These are phyloP conservation scores for Calyptomena viridis DNA, from an alignment of 2,113 vertebrate genomes.

Conservation along the genomic window DNA sequence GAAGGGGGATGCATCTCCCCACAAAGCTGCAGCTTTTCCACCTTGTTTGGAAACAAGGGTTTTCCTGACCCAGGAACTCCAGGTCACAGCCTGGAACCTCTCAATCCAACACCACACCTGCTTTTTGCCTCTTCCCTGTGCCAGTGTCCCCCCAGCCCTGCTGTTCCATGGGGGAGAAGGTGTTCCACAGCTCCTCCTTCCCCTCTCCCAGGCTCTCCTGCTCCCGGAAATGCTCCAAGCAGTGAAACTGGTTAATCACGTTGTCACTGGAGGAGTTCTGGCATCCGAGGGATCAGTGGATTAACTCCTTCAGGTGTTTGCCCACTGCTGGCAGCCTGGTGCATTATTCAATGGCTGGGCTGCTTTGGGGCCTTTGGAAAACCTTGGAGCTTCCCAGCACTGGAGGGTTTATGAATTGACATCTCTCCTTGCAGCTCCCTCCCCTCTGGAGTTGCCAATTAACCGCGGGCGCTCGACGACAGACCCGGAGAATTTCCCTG, in stretches of 20 bases:
- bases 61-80: neutral
- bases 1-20: neutral
- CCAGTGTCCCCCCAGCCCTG: accelerated
- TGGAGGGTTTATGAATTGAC: neutral
- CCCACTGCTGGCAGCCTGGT: neutral
- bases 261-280: neutral
- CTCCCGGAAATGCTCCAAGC: neutral
- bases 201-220: neutral
- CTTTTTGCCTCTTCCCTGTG: neutral
- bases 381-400: neutral
- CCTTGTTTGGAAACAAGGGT: neutral
- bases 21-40: neutral
- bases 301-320: constrained; percentile 27
- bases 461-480: neutral
- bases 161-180: neutral
- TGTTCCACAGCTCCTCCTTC: neutral
- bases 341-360: neutral
- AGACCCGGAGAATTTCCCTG: neutral
- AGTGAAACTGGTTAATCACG: constrained; percentile 37
- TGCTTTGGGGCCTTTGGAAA: neutral
- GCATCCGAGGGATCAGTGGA: neutral
- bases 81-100: neutral
- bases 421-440: neutral
- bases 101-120: accelerated
- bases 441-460: neutral